These are phyloP conservation scores for Lysandra bellargus DNA, from an alignment of 2,888 invertebrate species.

Conservation along the genomic window DNA sequence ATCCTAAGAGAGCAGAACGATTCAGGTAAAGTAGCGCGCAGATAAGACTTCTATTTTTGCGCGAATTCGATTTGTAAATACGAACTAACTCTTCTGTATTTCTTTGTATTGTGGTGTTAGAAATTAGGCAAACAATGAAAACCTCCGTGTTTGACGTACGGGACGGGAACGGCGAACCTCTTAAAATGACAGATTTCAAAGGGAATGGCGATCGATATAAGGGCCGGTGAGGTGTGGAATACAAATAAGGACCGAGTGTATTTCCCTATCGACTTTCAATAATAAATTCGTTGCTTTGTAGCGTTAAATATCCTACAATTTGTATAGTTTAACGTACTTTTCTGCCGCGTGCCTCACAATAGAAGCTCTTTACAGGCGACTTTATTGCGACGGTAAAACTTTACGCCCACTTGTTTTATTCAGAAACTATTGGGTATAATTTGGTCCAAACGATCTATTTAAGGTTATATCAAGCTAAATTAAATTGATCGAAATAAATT, in stretches of 20 bases:
- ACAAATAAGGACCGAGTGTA: slow-evolving; percentile 11
- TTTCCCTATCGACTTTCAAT: slow-evolving; percentile 15
- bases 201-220: slow-evolving; percentile 7
- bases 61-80: no score
- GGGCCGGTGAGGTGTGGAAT: slow-evolving; percentile 9
- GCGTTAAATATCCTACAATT: slow-evolving; percentile 7
- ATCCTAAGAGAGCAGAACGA: no score
- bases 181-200: slow-evolving; percentile 19
- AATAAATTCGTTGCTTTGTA: slow-evolving; percentile 17
- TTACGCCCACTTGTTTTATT: slow-evolving; percentile 8
- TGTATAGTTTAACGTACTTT: slow-evolving; percentile 18
- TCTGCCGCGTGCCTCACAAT: slow-evolving; percentile 1
- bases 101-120: background rate
- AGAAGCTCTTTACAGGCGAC: background rate
- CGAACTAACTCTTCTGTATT: no score
- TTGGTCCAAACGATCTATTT: background rate
- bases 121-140: background rate
- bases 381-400: slow-evolving; percentile 12
- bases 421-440: background rate
- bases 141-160: background rate
- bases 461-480: background rate
- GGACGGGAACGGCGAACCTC: background rate
- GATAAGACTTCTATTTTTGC: no score
- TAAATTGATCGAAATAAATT: background rate
- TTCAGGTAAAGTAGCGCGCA: no score